Conservation (phyloP, 2,113 vertebrate genomes). For the Chloroceryle aenea region DNA sequence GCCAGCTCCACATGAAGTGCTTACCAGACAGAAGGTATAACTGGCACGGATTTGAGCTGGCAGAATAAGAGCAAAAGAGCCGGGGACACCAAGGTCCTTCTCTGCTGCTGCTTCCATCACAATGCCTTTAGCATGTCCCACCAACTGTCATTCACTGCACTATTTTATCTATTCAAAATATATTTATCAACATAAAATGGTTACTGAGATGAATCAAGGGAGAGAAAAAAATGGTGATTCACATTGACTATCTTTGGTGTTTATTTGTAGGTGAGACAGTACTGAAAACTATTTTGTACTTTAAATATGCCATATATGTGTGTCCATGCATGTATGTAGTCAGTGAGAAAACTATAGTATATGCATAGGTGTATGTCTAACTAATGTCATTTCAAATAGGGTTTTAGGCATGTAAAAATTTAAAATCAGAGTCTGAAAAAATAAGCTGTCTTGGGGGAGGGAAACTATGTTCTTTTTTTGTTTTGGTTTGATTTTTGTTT, state of each 20-base stretch:
- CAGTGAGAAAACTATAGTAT: not conserved
- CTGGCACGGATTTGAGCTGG: accelerated
- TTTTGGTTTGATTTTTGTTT: not conserved
- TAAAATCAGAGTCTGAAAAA: not conserved
- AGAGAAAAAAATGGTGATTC: not conserved
- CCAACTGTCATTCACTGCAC: not conserved
- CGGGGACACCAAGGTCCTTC: not conserved
- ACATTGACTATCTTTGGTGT: not conserved
- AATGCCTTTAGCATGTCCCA: not conserved
- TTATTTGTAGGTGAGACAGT: not conserved
- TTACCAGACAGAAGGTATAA: not conserved
- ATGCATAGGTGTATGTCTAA: no score
- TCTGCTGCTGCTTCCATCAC: accelerated
- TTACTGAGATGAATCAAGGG: not conserved
- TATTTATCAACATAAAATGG: not conserved
- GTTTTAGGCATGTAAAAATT: not conserved
- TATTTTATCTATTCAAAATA: not conserved
- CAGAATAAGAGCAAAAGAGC: not conserved
- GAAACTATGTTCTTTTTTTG: not conserved
- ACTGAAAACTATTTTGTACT: accelerated
- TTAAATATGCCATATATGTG: accelerated
- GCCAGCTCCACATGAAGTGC: not conserved
- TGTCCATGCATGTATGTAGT: not conserved
- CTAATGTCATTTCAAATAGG: not conserved
- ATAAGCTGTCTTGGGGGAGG: not conserved